Base-by-base conservation (phyloP, 2,888 invertebrate species). In the Xestia xanthographa region DNA sequence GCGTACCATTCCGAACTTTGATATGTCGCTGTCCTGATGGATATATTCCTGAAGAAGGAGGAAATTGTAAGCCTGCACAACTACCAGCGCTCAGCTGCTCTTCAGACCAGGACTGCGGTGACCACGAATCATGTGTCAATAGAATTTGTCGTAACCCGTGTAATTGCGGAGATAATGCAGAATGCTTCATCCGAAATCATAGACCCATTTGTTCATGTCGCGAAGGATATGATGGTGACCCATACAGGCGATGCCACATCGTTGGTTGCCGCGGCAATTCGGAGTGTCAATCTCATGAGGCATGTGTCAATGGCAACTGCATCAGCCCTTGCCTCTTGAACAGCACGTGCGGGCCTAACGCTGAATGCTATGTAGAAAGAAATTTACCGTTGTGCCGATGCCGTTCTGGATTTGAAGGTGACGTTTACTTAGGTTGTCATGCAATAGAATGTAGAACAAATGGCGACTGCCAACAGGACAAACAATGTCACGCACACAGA, bases 1-100 rank as follows among this genome's bases (percentile, higher is more conserved):
- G 98, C 78, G 97, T 98, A 60, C 99, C 99, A 38, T 98, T 99
- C 72, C 97, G 98, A 85, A 99, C 99, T 6, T 98, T 99, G 97
- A 98, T 98, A 66, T 99, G 99, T 92, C 98, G 98, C 76, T 99
- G 99, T 90, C 98, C 98, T 0, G 98, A 98, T 87, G 98, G 98
- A 66, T 98, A 98, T 97, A 97, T 98, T 81, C 98, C 98, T 0
- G 98, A 98, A 90, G 97, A 98, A 86, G 97, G 97, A 87, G 98
- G 98, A 77, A 97, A 98, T 91, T 99, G 99, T 91, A 97, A 97
- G 90, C 97, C 98, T 75, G 97, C 98, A 48, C 95, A 98, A 69
- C 94, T 98, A 79, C 97, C 98, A 92, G 97, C 97, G 81, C 97
- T 97, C 86, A 98, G 98, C 67, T 99, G 99, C 90, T 97, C 97